Evolutionary conservation across 2,888 invertebrate species (phyloP).

Genomic region (Netelia fuscicornis): DNA sequence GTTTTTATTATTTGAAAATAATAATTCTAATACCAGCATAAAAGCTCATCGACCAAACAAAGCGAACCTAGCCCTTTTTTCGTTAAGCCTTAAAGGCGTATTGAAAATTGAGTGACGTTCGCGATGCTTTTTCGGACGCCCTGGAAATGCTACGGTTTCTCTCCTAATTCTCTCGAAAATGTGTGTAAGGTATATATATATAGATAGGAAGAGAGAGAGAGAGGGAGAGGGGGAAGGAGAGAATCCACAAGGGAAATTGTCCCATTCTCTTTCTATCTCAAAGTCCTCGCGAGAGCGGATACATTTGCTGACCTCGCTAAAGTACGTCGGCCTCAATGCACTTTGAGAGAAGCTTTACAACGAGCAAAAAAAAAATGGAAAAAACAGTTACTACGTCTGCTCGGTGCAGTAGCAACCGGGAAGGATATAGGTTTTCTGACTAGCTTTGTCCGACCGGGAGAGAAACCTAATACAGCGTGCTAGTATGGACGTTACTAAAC

Average conservation of each 20-base stretch:
- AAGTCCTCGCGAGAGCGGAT: constrained; percentile 18
- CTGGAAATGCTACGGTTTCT: constrained; percentile 23
- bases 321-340: background rate
- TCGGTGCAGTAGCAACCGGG: constrained; percentile 21
- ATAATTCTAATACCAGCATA: too few relatives aligned
- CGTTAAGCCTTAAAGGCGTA: too few relatives aligned
- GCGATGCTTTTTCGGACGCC: constrained; percentile 27
- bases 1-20: too few relatives aligned
- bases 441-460: constrained; percentile 48
- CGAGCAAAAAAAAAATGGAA: constrained; percentile 1
- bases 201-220: background rate
- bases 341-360: constrained; percentile 46
- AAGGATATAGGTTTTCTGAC: constrained; percentile 33
- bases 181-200: background rate
- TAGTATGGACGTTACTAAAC: constrained; percentile 39
- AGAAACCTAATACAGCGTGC: constrained; percentile 54
- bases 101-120: too few relatives aligned
- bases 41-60: too few relatives aligned
- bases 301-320: constrained; percentile 52
- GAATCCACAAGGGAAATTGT: constrained; percentile 42
- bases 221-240: background rate
- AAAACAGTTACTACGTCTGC: constrained; percentile 6
- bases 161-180: constrained; percentile 32
- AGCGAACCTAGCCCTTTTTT: too few relatives aligned
- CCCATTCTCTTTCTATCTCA: constrained; percentile 6